phyloP scores from a whole-genome alignment of 92 coral and sea anemone genomes.

The Desmophyllum pertusum region DNA sequence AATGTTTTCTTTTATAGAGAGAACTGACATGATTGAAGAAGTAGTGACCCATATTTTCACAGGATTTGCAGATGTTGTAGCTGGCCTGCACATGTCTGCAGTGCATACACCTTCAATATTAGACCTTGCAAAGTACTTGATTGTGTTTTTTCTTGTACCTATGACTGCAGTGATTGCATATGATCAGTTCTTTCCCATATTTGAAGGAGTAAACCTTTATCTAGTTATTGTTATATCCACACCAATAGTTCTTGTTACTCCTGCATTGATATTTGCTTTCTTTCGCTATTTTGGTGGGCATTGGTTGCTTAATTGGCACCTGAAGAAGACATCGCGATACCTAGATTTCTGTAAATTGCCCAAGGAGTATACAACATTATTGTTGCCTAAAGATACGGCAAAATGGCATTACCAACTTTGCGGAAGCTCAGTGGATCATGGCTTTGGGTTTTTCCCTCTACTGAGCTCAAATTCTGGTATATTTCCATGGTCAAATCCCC shows the following conservation, averaged over 20 bases:
- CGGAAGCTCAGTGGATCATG: constrained; percentile 38
- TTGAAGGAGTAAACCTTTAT: constrained; percentile 26
- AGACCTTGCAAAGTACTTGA: constrained; percentile 13
- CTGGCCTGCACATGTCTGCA: constrained; percentile 29
- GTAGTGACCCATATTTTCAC: constrained; percentile 22
- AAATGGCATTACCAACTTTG: constrained; percentile 32
- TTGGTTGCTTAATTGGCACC: constrained; percentile 33
- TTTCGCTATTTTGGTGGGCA: constrained; percentile 28
- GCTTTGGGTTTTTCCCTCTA: constrained; percentile 36
- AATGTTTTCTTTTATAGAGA: neutral
- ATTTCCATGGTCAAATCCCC: constrained; percentile 22
- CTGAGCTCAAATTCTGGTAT: constrained; percentile 22
- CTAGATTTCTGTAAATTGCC: constrained; percentile 23
- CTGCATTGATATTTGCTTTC: constrained; percentile 18
- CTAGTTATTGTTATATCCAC: constrained; percentile 10
- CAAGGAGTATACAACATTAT: neutral
- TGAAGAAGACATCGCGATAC: constrained; percentile 24
- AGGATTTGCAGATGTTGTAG: constrained; percentile 20
- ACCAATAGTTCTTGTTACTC: neutral
- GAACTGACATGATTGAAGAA: constrained; percentile 26
- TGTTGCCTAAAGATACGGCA: constrained; percentile 14
- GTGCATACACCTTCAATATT: constrained; percentile 29
- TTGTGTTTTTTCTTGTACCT: constrained; percentile 10
- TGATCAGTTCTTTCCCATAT: constrained; percentile 24
- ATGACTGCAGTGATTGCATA: constrained; percentile 21